A percentile compares a stretch with the other conserved stretches of the same genome.
Conservation (phyloP, 2,797 vertebrate genomes). For the Cygnus olor region DNA sequence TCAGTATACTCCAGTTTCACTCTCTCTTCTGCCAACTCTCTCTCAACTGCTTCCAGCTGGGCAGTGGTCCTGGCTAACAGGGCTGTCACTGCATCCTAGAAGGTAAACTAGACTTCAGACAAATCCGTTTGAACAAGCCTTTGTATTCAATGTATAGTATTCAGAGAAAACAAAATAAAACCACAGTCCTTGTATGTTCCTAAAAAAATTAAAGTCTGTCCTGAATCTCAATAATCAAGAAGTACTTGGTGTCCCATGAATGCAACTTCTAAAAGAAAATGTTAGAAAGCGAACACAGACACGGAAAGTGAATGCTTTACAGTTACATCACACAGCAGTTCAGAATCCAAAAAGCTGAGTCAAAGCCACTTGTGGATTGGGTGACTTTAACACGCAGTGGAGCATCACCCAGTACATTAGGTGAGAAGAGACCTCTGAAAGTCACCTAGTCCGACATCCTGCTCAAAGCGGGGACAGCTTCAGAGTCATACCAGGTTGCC, state of each 20-base stretch:
- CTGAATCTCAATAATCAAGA: not conserved
- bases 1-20: slow-evolving; percentile 83
- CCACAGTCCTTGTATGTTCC: not conserved
- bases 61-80: slow-evolving; percentile 83
- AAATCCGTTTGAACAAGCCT: not conserved
- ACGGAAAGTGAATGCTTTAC: not conserved
- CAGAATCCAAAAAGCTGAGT: not conserved
- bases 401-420: not conserved
- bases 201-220: not conserved
- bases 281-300: not conserved
- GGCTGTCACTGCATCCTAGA: slow-evolving; percentile 83
- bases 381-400: not conserved
- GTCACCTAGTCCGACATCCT: not conserved
- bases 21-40: slow-evolving; percentile 83
- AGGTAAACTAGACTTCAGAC: not conserved
- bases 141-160: not conserved
- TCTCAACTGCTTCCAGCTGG: slow-evolving; percentile 86
- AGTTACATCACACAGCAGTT: not conserved
- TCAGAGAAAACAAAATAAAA: not conserved
- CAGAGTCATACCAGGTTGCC: not conserved
- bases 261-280: not conserved
- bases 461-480: not conserved
- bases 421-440: not conserved
- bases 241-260: accelerated
- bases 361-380: not conserved